Base-by-base conservation (phyloP, 2,797 vertebrate genomes). In the Chelonia mydas region DNA sequence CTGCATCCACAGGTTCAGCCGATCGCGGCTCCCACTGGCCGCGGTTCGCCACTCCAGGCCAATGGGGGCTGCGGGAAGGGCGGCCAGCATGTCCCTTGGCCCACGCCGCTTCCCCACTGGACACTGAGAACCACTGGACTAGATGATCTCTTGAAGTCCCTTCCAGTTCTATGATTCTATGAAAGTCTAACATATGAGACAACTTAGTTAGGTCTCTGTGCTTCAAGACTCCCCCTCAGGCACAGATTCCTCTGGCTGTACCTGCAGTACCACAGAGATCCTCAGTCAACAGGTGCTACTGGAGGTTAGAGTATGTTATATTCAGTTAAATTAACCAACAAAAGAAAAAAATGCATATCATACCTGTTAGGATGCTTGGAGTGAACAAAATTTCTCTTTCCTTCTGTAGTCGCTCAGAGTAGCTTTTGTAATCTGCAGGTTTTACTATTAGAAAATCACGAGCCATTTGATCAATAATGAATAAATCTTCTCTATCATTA, bases 341-440 rank as follows among this genome's bases (percentile, higher is more conserved):
- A 85, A 91, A 84, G 11, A 1, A 25, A 17, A 33, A 86, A 65
- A 37, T 33, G 88, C 23, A 11, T 23, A 79, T 49, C 33, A 78
- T 96, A 99, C 99, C 99, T 98, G 98, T 87, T 89, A 19, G 95
- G 90, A 90, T 97, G 81, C 99, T 99, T n/a, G 99, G 99, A 5
- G 79, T 95, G 87, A 99, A 99, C n/a, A 99, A 97, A 50, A 98
- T 90, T n/a, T 99, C 98, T 17, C 96, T 98, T 68, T 99, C 99
- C 90, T 83, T 98, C 95, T 98, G 98, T 81, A 98, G 13, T 12
- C 94, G 98, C 41, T 90, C 92, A 15, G 95, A 97, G 92, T 98
- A 98, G 13, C 97, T 98, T 61, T 99, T 83, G 82, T 99, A 99
- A 51, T 99, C 98, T 0, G 99, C 98, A 79, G 98, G 98, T 93